Conservation (phyloP, 2,797 vertebrate species). For the Euthynnus affinis region DNA sequence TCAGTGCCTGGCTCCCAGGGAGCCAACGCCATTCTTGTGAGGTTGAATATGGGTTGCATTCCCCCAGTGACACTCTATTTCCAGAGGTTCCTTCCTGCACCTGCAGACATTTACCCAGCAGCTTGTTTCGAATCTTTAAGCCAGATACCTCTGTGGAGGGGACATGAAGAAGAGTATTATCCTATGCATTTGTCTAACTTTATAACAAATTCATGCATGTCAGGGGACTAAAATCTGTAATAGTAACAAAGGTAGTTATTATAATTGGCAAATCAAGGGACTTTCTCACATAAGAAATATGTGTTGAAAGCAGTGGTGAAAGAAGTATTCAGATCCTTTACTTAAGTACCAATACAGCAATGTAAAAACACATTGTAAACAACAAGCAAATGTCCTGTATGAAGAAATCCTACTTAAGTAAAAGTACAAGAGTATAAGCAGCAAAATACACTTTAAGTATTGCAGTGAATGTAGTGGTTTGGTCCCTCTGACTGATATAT, state of each 20-base stretch:
- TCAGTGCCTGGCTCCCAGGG: slow-evolving; percentile 66
- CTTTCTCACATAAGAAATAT: background rate
- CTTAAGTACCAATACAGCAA: too few relatives aligned
- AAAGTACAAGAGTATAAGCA: background rate
- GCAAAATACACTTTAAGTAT: too few relatives aligned
- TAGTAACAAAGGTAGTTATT: background rate
- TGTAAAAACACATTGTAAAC: too few relatives aligned
- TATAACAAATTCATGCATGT: background rate
- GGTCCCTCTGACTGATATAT: too few relatives aligned
- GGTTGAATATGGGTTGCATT: slow-evolving; percentile 76
- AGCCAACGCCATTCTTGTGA: slow-evolving; percentile 88
- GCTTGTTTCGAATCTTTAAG: slow-evolving; percentile 88
- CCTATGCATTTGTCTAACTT: background rate
- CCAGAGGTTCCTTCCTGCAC: slow-evolving; percentile 55
- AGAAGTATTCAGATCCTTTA: too few relatives aligned
- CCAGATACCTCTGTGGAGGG: slow-evolving; percentile 72
- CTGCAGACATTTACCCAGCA: slow-evolving; percentile 85
- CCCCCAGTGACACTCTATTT: slow-evolving; percentile 75
- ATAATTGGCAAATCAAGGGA: background rate
- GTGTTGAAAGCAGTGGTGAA: too few relatives aligned
- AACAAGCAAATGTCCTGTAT: too few relatives aligned
- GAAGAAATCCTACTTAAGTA: background rate
- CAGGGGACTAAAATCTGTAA: background rate
- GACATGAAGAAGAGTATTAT: slow-evolving; percentile 13
- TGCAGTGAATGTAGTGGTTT: too few relatives aligned